Conservation (phyloP, 2,888 invertebrate genomes). For the Clanis bilineata region DNA sequence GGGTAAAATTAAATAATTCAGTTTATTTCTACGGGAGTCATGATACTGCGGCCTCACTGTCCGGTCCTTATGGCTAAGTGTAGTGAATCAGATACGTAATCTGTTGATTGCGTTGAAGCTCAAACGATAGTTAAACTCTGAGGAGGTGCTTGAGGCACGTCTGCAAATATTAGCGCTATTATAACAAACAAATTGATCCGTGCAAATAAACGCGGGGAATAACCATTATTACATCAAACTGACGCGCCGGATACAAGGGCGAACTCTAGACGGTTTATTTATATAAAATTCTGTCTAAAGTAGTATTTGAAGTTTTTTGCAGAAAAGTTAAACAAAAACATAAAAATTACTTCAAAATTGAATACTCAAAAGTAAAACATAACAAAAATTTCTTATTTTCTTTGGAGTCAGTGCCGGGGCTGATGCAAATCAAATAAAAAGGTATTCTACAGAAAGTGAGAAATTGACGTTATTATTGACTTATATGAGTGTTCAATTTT, state of each 20-base stretch:
- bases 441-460: too few relatives aligned
- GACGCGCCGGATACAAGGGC: slow-evolving; percentile 16
- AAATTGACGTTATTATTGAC: too few relatives aligned
- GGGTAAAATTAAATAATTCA: too few relatives aligned
- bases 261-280: background rate
- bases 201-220: slow-evolving; percentile 43
- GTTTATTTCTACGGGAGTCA: too few relatives aligned
- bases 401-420: too few relatives aligned
- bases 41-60: too few relatives aligned
- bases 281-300: background rate
- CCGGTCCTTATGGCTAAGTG: background rate
- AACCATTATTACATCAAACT: slow-evolving; percentile 25
- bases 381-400: too few relatives aligned
- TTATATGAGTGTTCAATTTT: too few relatives aligned
- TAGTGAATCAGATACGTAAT: background rate
- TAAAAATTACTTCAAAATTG: too few relatives aligned
- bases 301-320: background rate
- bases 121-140: slow-evolving; percentile 42
- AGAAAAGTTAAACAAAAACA: too few relatives aligned
- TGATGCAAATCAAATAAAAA: too few relatives aligned
- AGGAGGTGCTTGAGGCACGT: slow-evolving; percentile 51
- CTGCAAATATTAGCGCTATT: slow-evolving; percentile 50
- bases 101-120: background rate
- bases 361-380: too few relatives aligned
- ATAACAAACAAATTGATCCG: slow-evolving; percentile 33